phyloP scores from a whole-genome alignment of 2,113 vertebrate species.

The Megaceryle torquata region DNA sequence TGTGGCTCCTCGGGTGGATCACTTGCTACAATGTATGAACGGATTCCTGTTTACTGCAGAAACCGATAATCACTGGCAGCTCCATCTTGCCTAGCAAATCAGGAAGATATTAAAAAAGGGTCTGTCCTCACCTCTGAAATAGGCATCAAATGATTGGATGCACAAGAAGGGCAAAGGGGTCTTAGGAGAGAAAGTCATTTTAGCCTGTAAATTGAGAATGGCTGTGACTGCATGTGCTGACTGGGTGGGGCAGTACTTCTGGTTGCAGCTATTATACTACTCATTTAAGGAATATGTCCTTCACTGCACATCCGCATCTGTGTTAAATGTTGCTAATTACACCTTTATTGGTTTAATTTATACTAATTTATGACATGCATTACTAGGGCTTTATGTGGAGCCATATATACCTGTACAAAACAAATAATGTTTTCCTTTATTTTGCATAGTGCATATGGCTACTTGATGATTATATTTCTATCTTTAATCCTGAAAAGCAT shows the following conservation, averaged over 20 bases:
- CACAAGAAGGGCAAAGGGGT: neutral
- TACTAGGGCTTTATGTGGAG: neutral
- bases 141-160: neutral
- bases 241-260: neutral
- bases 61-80: neutral
- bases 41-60: neutral
- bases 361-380: neutral
- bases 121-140: neutral
- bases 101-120: neutral
- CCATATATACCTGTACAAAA: neutral
- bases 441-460: neutral
- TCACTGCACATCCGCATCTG: neutral
- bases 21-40: neutral
- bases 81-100: neutral
- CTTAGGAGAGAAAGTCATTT: neutral
- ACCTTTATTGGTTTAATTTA: neutral
- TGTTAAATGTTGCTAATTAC: neutral
- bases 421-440: neutral
- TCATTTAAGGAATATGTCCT: neutral
- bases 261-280: neutral
- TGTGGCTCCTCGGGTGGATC: neutral
- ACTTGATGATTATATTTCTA: neutral
- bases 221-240: neutral
- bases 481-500: neutral
- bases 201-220: neutral